Evolutionary conservation across 2,797 vertebrate species (phyloP).

Genomic region (Gallinago nigripennis): DNA sequence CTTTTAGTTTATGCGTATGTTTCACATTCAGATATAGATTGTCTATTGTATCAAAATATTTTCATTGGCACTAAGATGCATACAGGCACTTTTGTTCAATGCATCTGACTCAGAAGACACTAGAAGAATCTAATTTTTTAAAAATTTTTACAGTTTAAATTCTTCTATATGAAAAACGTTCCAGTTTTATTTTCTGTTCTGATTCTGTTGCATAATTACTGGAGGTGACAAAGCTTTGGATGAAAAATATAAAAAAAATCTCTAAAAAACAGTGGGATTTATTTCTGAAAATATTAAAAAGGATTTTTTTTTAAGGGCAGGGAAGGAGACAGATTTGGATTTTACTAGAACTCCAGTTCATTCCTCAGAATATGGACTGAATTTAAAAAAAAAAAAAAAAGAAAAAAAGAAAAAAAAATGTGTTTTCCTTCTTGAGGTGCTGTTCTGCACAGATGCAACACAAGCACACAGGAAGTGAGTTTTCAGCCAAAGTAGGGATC

Average conservation of each 20-base stretch:
- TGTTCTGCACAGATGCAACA: background rate
- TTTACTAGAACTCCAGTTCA: background rate
- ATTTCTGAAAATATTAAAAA: background rate
- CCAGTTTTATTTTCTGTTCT: background rate
- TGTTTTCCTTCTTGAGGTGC: background rate
- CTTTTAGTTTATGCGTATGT: background rate
- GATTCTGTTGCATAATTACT: background rate
- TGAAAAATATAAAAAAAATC: accelerated
- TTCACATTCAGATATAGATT: background rate
- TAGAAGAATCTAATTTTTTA: background rate
- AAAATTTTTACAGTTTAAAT: background rate
- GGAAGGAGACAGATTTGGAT: background rate
- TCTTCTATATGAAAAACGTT: background rate
- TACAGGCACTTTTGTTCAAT: background rate
- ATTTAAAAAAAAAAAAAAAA: background rate
- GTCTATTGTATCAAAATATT: background rate
- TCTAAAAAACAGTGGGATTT: background rate
- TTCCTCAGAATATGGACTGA: background rate
- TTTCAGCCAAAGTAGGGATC: background rate
- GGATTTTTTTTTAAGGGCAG: background rate
- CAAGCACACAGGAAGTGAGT: background rate
- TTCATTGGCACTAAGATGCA: background rate
- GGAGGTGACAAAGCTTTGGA: background rate
- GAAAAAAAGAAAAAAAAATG: accelerated
- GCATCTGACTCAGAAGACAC: background rate